Base-by-base conservation (phyloP, 2,888 invertebrate genomes). In the Drosophila testacea region DNA sequence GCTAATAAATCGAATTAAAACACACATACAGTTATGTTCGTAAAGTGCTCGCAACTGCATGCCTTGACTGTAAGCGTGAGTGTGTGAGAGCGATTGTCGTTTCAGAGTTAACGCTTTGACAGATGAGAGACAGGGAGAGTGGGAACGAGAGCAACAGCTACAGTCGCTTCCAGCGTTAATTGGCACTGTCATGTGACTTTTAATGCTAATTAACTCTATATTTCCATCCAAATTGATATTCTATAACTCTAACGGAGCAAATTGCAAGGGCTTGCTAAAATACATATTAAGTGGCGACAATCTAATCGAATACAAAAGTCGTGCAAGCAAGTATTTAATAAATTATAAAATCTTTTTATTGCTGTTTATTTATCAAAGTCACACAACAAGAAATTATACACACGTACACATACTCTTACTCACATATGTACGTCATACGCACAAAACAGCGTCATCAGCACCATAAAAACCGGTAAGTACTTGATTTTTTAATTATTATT, bases 1-100 rank as follows among this genome's bases (percentile, higher is more conserved):
- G 50, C 59, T 73, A 77, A 79, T 84, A 83, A 87, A 88, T 85
- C 80, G 77, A 87, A 79, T 84, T 88, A 57, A 77, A 54, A 55
- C 55, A 59, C 73, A 57, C 70, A 67, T 41, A 74, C 73, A 74
- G 36, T 28, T 42, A 38, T 59, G 51, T 27, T 38, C 41, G 42
- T 32, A 16, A 48, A 57, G 68, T 60, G 60, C 69, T 59, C 60
- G 16, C 56, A 62, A 77, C 36, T 52, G 51, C 56, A 63, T 61
- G 61, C 42, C 62, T 64, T 52, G 57, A n/a, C n/a, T 44, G 50
- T 50, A 41, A 52, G 46, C 41, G 1, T 47, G 9, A 52, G 46
- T 13, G 28, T 27, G 57, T 46, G 36, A 28, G 0, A 27, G 13
- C 41, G 41, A 42, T 36, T 34, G 52, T 32, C 27, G 51, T 56